These are phyloP conservation scores for Deroplatys truncata DNA, from an alignment of 2,888 invertebrate genomes.

Conservation along the genomic window DNA sequence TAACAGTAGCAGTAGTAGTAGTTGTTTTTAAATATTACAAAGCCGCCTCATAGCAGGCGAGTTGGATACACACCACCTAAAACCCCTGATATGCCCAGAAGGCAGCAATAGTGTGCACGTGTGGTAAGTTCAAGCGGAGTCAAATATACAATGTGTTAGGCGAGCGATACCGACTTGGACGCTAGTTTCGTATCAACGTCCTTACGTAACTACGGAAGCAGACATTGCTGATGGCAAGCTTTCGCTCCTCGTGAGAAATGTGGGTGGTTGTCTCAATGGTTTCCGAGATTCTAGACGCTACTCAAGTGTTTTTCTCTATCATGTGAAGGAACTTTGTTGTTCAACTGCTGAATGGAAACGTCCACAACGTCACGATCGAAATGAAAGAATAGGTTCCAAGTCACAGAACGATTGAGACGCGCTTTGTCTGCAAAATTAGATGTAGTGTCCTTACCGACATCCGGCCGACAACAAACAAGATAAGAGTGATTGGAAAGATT, in stretches of 20 bases:
- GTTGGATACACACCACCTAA: too few species aligned
- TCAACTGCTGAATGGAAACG: background rate
- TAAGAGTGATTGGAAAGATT: background rate
- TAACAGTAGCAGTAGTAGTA: too few species aligned
- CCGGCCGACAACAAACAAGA: background rate
- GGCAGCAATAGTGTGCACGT: too few species aligned
- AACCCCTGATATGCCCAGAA: too few species aligned
- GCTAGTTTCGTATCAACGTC: too few species aligned
- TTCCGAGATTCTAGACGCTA: background rate
- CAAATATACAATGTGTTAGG: too few species aligned
- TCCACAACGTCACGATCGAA: background rate
- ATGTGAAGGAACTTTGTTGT: background rate
- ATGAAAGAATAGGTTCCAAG: background rate
- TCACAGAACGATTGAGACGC: background rate
- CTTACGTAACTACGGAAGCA: background rate
- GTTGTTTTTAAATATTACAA: too few species aligned
- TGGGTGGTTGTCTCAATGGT: background rate
- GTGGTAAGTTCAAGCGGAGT: too few species aligned
- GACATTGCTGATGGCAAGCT: background rate
- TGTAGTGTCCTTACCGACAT: background rate
- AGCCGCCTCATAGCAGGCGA: too few species aligned
- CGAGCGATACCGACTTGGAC: too few species aligned
- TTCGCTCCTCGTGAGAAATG: background rate
- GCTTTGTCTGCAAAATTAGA: background rate
- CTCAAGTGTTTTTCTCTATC: too few species aligned